phyloP scores from a whole-genome alignment of 2,797 vertebrate genomes.

The Pempheris klunzingeri region DNA sequence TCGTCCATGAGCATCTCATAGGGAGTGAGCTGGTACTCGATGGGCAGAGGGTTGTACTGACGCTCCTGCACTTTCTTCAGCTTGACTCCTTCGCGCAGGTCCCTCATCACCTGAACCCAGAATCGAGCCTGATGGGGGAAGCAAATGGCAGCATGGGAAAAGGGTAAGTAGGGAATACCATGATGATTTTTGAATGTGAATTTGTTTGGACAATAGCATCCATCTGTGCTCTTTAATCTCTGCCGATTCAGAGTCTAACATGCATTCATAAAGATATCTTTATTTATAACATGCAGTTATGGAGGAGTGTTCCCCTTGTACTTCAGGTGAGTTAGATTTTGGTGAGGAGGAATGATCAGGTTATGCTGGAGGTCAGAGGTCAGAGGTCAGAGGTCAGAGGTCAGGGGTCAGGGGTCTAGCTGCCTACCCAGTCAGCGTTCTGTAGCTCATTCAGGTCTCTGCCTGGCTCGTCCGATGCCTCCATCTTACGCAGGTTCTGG shows the following conservation, averaged over 20 bases:
- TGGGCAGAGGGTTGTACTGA: conserved; percentile 92
- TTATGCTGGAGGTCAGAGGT: conserved; percentile 17
- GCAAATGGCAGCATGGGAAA: conserved; percentile 7
- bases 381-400: conserved; percentile 14
- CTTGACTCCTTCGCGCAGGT: conserved; percentile 91
- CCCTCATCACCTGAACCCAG: conserved; percentile 97
- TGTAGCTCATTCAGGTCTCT: conserved; percentile 93
- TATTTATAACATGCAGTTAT: conserved; percentile 2
- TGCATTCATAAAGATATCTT: conserved; percentile 4
- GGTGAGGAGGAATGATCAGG: background rate
- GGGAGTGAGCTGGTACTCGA: conserved; percentile 95
- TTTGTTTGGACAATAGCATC: background rate
- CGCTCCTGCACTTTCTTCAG: conserved; percentile 97
- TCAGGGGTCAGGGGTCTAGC: conserved; percentile 10
- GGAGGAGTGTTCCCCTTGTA: background rate
- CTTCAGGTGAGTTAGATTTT: background rate
- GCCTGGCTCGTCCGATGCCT: conserved; percentile 85
- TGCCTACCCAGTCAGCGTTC: conserved; percentile 95
- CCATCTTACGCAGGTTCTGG: conserved; percentile 96
- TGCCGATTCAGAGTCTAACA: conserved; percentile 7
- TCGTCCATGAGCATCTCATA: conserved; percentile 99
- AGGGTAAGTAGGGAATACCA: conserved; percentile 5
- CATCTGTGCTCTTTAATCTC: conserved; percentile 16
- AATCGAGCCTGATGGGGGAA: conserved; percentile 87
- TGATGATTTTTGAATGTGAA: background rate